Evolutionary conservation across 2,888 invertebrate genomes (phyloP).

Genomic region (Rambutsinella grinnellia): DNA sequence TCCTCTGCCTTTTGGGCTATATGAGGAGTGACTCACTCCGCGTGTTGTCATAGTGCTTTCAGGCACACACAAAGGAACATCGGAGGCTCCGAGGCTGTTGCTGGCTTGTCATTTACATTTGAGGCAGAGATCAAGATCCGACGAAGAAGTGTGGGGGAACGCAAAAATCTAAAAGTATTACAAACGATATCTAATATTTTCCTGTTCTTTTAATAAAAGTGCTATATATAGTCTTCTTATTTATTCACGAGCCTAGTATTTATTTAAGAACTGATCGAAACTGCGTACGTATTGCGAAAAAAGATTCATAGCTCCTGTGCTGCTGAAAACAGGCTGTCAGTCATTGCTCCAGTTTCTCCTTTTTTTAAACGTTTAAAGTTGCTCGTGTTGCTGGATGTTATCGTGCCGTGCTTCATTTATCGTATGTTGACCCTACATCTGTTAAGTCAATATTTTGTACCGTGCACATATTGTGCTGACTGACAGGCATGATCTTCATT

Average conservation of each 20-base stretch:
- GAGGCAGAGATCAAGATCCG: neutral
- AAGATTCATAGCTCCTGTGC: neutral
- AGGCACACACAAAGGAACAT: constrained; percentile 59
- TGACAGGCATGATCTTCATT: constrained; percentile 6
- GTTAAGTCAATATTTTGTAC: constrained; percentile 50
- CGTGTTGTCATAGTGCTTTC: constrained; percentile 62
- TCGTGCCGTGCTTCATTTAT: constrained; percentile 33
- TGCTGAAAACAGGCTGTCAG: neutral
- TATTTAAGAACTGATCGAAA: neutral
- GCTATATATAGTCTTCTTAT: neutral
- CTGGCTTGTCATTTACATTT: constrained; percentile 21
- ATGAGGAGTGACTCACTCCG: constrained; percentile 59
- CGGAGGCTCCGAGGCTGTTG: constrained; percentile 21
- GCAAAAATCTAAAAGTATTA: neutral
- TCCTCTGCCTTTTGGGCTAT: constrained; percentile 31
- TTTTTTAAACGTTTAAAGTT: neutral
- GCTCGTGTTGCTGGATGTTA: neutral
- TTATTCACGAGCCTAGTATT: neutral
- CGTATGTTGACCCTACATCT: constrained; percentile 44
- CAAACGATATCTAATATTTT: neutral
- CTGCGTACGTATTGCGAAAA: neutral
- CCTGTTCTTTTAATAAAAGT: neutral
- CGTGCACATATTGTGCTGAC: constrained; percentile 23
- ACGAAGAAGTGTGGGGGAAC: neutral
- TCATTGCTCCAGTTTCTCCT: neutral